A percentile compares a stretch with the other conserved stretches of the same genome.
Conservation (phyloP, 2,888 invertebrate species). For the Leucophenga montana region DNA sequence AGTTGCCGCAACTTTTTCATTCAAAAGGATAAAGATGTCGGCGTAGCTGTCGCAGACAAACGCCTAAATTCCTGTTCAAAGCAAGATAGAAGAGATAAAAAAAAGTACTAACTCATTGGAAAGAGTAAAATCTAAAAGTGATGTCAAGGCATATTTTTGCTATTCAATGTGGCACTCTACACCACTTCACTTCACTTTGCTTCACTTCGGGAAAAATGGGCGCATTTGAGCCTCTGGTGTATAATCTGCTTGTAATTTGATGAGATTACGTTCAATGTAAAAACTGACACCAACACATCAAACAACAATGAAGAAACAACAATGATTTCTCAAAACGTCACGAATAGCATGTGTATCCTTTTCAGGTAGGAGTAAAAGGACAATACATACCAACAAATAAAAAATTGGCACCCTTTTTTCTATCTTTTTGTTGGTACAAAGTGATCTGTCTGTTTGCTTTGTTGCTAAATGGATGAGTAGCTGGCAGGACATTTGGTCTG, state of each 20-base stretch:
- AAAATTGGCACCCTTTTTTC: conserved; percentile 5
- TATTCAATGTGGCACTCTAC: no score
- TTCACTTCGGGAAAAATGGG: no score
- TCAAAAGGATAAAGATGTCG: no score
- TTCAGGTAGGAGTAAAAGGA: conserved; percentile 1
- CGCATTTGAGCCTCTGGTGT: conserved; percentile 49
- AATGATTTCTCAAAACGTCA: not conserved
- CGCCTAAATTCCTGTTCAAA: no score
- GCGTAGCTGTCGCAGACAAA: no score
- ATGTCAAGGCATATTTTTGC: no score
- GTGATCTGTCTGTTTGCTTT: not conserved
- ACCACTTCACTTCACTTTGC: no score
- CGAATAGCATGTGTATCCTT: not conserved
- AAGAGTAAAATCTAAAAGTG: no score
- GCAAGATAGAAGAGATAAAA: no score
- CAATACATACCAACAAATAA: no score
- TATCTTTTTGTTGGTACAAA: not conserved
- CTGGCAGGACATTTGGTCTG: conserved; percentile 42
- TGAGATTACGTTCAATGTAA: conserved; percentile 44
- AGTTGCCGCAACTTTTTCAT: not conserved
- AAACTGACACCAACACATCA: conserved; percentile 56
- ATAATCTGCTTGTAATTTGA: conserved; percentile 64
- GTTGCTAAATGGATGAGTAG: conserved; percentile 7
- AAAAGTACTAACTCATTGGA: no score
- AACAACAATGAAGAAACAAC: conserved; percentile 41